Evolutionary conservation across 2,113 vertebrate genomes (phyloP), one percentile per base, ranked within the genome.

Genomic region (Athene noctua): DNA sequence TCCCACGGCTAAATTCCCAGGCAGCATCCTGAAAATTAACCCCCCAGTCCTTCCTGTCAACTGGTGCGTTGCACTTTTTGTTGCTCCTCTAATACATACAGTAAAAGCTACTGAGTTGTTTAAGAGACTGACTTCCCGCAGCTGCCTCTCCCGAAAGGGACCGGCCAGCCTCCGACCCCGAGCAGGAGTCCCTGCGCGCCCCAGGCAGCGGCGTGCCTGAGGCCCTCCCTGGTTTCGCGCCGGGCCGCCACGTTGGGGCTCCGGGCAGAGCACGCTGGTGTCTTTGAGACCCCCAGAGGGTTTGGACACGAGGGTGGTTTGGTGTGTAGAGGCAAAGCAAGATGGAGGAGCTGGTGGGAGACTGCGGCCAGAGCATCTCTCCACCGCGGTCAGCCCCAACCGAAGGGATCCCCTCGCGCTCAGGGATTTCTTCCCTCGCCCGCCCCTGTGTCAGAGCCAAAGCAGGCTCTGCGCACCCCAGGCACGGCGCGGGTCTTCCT

Each of bases 21-120:
- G 88, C 95, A 89, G 90, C 84, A 27, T 58, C 90, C 96, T 95
- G 87, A 97, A 98, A 96, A 97, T 97, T 94, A 97, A 96, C 95
- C 97, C 96, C 91, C 96, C 88, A 71, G 87, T 91, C 95, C 95
- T 97, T 49, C n/a, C 84, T 72, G 84, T 73, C 92, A 92, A 94
- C 74, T 5, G 36, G 73, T 12, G 78, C 29, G 1, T 74, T 70
- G 88, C 83, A 11, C 81, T 94, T 96, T 88, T 49, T 58, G 72
- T 46, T 34, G 79, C 74, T 96, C n/a, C 70, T 82, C 87, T 73
- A 68, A 83, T 9, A 51, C 61, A 11, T 11, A 23, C 0, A 44
- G 61, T 59, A 93, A 87, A 84, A 85, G 82, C 92, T 93, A 78
- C 75, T 10, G 62, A 25, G 73, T 67, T 96, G 74, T 91, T 97